These are phyloP conservation scores for Rhadina sibilatrix DNA, from an alignment of 2,113 vertebrate genomes.

Conservation along the genomic window DNA sequence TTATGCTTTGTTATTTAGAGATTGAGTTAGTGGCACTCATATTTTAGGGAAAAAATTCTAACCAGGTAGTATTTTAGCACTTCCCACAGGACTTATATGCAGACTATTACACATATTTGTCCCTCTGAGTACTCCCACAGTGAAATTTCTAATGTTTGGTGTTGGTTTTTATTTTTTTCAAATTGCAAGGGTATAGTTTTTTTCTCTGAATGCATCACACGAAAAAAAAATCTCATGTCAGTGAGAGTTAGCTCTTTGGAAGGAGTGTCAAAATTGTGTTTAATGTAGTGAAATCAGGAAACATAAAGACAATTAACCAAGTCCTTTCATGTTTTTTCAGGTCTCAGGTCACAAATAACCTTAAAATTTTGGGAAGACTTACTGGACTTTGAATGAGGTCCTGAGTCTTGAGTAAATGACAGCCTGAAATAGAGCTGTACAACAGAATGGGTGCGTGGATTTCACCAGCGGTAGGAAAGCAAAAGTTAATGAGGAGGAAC, in stretches of 20 bases:
- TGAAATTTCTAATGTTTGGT: neutral
- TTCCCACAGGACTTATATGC: neutral
- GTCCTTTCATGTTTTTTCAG: neutral
- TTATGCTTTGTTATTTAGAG: neutral
- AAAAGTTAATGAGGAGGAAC: conserved; percentile 1
- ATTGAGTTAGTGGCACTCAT: neutral
- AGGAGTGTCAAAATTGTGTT: neutral
- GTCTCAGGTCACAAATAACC: neutral
- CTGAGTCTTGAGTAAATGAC: neutral
- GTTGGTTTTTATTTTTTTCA: neutral
- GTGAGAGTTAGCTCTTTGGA: neutral
- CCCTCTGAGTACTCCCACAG: neutral
- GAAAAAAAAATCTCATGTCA: neutral
- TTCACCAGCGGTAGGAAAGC: neutral
- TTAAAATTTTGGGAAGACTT: neutral
- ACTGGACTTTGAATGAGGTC: neutral
- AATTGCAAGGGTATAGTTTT: neutral
- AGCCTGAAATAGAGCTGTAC: neutral
- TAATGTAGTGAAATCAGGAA: neutral
- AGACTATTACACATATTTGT: neutral
- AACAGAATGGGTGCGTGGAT: neutral
- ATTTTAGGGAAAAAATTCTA: neutral
- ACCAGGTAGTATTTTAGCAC: neutral
- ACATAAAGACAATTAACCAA: neutral
- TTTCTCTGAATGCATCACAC: neutral